Percentiles rank a stretch among this genome's conserved stretches.
Evolutionary conservation across 2,113 vertebrate genomes (phyloP).

Genomic region (Gadus macrocephalus): DNA sequence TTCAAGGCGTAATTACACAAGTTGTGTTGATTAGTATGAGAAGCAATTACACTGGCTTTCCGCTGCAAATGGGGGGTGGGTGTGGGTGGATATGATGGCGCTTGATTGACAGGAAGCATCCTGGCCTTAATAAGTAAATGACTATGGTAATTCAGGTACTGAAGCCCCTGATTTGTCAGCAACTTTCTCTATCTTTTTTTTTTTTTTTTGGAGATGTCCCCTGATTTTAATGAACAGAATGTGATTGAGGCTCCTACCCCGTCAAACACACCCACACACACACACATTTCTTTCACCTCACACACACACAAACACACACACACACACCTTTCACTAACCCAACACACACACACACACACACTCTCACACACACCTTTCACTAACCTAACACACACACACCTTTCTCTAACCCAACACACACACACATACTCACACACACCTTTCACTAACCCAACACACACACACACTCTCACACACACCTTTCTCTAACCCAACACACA

Average conservation of each 20-base stretch:
- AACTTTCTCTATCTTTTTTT: conserved; percentile 50
- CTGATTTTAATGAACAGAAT: conserved; percentile 72
- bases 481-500: too few species aligned
- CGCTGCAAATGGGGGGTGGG: conserved; percentile 68
- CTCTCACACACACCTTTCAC: too few species aligned
- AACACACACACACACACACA: too few species aligned
- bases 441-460: too few species aligned
- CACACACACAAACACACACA: too few species aligned
- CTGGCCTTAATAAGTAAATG: conserved; percentile 80
- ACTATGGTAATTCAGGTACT: conserved; percentile 80
- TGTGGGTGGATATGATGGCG: conserved; percentile 62
- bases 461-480: too few species aligned
- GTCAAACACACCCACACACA: too few species aligned
- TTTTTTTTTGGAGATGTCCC: conserved; percentile 56
- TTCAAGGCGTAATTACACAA: conserved; percentile 83
- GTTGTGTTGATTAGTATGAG: conserved; percentile 82
- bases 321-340: too few species aligned
- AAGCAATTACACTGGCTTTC: conserved; percentile 80
- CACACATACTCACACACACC: too few species aligned
- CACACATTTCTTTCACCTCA: too few species aligned
- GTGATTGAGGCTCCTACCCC: conserved; percentile 51
- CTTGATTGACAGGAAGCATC: conserved; percentile 80
- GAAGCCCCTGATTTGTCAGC: conserved; percentile 76
- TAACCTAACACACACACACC: too few species aligned
- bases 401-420: too few species aligned